Percentiles rank a stretch among this genome's conserved stretches.
Conservation (phyloP, 2,888 invertebrate genomes). For the Lycophotia porphyrea region DNA sequence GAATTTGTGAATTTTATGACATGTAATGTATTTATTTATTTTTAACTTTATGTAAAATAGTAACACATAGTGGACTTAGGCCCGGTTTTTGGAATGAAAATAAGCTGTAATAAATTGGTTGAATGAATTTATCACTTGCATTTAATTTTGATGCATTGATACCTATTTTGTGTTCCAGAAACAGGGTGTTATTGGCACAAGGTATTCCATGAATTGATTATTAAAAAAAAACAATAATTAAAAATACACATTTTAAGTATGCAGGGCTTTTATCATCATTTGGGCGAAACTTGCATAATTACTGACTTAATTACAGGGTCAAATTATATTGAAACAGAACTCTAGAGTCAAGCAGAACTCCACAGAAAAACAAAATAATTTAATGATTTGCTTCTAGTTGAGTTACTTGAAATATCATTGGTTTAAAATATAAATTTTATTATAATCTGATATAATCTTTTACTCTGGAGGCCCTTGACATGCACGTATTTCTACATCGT, state of each 20-base stretch:
- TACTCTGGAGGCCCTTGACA: too few species aligned
- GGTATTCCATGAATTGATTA: background rate
- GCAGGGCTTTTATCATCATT: background rate
- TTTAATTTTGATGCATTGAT: background rate
- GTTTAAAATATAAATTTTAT: background rate
- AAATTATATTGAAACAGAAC: background rate
- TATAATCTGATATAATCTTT: too few species aligned
- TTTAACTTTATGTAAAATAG: background rate
- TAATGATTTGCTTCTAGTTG: background rate
- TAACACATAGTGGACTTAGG: background rate
- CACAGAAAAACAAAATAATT: background rate
- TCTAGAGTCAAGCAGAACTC: background rate
- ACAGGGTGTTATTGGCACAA: constrained; percentile 6
- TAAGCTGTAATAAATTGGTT: background rate
- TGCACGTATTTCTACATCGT: too few species aligned
- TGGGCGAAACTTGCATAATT: background rate
- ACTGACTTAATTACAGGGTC: background rate
- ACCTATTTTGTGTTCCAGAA: background rate
- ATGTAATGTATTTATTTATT: background rate
- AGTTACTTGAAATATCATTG: background rate
- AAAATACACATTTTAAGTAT: background rate
- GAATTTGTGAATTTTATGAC: background rate
- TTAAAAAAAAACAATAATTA: background rate
- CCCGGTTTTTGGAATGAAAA: background rate
- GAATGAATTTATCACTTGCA: background rate